phyloP scores from a whole-genome alignment of 2,888 invertebrate genomes.

The Scelioninae gen. 2 region DNA sequence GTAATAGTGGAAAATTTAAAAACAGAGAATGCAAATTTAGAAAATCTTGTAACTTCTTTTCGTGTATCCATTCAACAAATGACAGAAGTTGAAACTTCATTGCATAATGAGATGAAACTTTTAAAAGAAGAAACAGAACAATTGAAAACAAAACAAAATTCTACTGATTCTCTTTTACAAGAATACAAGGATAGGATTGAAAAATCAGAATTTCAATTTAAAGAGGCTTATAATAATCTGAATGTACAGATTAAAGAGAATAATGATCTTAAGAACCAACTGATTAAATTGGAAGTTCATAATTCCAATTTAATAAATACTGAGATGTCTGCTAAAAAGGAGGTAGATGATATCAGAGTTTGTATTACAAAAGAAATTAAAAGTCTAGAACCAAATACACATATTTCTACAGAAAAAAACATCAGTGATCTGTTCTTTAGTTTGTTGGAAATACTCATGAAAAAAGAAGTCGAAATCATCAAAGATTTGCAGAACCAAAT shows the following conservation, averaged over 20 bases:
- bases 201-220: conserved; percentile 69
- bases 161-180: conserved; percentile 46
- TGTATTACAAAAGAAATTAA: conserved; percentile 68
- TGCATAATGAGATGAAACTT: conserved; percentile 28
- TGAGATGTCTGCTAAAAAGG: conserved; percentile 52
- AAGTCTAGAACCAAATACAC: conserved; percentile 61
- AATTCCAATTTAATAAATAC: neutral
- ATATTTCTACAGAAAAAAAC: conserved; percentile 59
- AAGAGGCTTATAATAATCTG: conserved; percentile 70
- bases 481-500: conserved; percentile 61
- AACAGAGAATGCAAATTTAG: conserved; percentile 61
- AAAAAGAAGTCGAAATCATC: conserved; percentile 69
- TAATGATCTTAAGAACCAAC: conserved; percentile 57
- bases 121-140: conserved; percentile 45
- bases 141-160: conserved; percentile 40
- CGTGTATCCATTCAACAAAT: conserved; percentile 33
- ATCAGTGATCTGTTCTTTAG: conserved; percentile 65
- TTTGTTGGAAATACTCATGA: conserved; percentile 67
- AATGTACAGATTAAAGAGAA: conserved; percentile 73
- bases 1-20: conserved; percentile 55
- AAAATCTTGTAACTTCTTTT: conserved; percentile 49
- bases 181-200: conserved; percentile 68
- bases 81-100: conserved; percentile 8
- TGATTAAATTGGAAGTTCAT: conserved; percentile 54
- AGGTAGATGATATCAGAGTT: conserved; percentile 39